These are phyloP conservation scores for Drosophila atroscutellata DNA, from an alignment of 2,888 invertebrate genomes.

Conservation along the genomic window DNA sequence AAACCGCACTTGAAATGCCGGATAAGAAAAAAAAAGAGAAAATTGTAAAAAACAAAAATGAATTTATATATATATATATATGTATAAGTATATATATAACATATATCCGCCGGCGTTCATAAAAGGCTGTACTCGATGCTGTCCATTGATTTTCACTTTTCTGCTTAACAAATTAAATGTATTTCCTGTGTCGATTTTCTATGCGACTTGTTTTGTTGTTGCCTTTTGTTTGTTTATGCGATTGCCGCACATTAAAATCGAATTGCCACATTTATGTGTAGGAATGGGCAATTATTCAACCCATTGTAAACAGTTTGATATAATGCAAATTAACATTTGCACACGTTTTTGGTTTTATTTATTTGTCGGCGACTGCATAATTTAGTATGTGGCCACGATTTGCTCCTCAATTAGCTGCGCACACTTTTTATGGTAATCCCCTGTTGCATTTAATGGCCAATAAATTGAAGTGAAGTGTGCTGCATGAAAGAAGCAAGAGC, in stretches of 20 bases:
- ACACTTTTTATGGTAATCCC: slow-evolving; percentile 24
- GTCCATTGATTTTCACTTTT: slow-evolving; percentile 60
- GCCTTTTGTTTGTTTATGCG: slow-evolving; percentile 57
- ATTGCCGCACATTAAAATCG: slow-evolving; percentile 72
- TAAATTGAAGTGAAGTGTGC: neutral
- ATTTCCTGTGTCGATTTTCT: slow-evolving; percentile 23
- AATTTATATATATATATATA: neutral
- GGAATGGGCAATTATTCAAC: neutral
- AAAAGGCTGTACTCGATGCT: slow-evolving; percentile 29
- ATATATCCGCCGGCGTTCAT: slow-evolving; percentile 19
- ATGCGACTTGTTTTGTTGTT: slow-evolving; percentile 23
- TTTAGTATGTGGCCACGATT: slow-evolving; percentile 49
- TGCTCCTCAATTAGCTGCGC: slow-evolving; percentile 47
- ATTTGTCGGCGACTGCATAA: slow-evolving; percentile 49
- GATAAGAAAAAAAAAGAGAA: slow-evolving; percentile 26
- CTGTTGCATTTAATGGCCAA: slow-evolving; percentile 6
- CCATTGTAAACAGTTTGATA: slow-evolving; percentile 2
- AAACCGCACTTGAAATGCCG: slow-evolving; percentile 71
- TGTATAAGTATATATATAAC: neutral
- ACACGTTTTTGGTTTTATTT: slow-evolving; percentile 52
- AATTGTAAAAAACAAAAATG: slow-evolving; percentile 20
- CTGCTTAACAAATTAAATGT: slow-evolving; percentile 60
- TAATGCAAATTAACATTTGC: slow-evolving; percentile 46
- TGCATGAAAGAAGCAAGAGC: neutral
- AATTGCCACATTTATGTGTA: slow-evolving; percentile 58